Conservation (phyloP, 1,140 invertebrate species). For the Lethrus apterus region DNA sequence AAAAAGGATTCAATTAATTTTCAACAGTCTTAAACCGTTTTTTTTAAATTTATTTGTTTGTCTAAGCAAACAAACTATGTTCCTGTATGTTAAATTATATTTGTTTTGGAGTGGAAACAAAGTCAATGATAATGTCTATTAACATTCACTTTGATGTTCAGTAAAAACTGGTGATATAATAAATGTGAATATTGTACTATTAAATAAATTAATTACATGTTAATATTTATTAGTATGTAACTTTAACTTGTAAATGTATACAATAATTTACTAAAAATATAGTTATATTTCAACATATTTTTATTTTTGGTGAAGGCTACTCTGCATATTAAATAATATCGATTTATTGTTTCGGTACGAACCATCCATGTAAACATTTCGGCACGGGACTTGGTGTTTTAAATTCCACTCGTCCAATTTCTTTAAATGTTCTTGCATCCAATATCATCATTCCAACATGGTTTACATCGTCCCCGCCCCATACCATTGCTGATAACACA, state of each 20-base stretch:
- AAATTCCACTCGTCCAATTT: constrained; percentile 61
- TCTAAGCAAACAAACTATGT: too few species aligned
- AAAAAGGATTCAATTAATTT: too few species aligned
- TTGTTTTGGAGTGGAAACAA: too few species aligned
- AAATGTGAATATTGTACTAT: constrained; percentile 11
- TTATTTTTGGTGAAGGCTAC: background rate
- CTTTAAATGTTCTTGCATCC: constrained; percentile 57
- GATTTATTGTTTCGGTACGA: constrained; percentile 39
- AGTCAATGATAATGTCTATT: too few species aligned
- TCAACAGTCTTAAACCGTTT: too few species aligned
- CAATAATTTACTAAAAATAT: constrained; percentile 14
- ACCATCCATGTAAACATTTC: constrained; percentile 78
- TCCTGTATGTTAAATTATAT: too few species aligned
- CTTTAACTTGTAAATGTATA: constrained; percentile 9
- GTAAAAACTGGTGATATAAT: constrained; percentile 10
- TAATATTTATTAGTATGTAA: constrained; percentile 12
- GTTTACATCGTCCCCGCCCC: constrained; percentile 50
- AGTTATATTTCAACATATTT: constrained; percentile 10
- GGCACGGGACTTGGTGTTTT: constrained; percentile 62
- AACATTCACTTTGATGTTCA: too few species aligned
- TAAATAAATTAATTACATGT: constrained; percentile 6
- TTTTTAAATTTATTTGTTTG: too few species aligned
- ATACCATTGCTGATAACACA: constrained; percentile 61
- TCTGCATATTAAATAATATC: background rate
- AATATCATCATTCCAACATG: constrained; percentile 61